These are phyloP conservation scores for Coracias cyanogaster DNA, from an alignment of 2,797 vertebrate species.

Conservation along the genomic window DNA sequence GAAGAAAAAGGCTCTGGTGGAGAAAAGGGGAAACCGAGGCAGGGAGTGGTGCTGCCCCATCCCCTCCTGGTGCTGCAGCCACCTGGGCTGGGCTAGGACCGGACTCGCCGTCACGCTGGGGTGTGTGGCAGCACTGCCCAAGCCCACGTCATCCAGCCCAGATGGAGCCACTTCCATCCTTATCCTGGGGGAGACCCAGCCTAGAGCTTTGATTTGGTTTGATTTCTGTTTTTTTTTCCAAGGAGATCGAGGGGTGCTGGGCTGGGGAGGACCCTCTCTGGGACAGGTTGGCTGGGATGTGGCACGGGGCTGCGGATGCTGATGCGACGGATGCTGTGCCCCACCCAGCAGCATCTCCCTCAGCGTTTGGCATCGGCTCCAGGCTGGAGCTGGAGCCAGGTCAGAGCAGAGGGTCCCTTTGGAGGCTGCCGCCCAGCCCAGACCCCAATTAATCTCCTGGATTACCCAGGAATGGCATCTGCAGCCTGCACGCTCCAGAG, in stretches of 20 bases:
- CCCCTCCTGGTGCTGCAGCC: not conserved
- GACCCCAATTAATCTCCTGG: constrained; percentile 69
- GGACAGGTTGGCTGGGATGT: not conserved
- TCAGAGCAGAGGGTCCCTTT: constrained; percentile 35
- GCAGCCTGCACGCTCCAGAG: constrained; percentile 7
- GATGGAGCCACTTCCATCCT: not conserved
- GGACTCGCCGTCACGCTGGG: not conserved
- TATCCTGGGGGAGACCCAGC: not conserved
- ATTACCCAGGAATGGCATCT: constrained; percentile 71
- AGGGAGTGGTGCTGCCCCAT: not conserved
- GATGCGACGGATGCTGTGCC: not conserved
- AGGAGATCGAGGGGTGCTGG: rapidly evolving
- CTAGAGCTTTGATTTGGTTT: not conserved
- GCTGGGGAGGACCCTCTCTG: not conserved
- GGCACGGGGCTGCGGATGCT: not conserved
- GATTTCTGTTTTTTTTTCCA: not conserved
- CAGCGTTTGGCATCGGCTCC: not conserved
- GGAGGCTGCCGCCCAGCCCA: constrained; percentile 35
- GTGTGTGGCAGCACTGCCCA: not conserved
- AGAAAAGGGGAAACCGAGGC: constrained; percentile 43
- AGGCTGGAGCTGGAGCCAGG: not conserved
- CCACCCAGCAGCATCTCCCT: not conserved
- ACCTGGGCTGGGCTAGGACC: not conserved
- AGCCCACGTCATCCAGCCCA: not conserved
- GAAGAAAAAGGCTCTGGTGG: not conserved